Evolutionary conservation across 2,888 invertebrate genomes (phyloP).

Genomic region (Cheiracanthium punctorium): DNA sequence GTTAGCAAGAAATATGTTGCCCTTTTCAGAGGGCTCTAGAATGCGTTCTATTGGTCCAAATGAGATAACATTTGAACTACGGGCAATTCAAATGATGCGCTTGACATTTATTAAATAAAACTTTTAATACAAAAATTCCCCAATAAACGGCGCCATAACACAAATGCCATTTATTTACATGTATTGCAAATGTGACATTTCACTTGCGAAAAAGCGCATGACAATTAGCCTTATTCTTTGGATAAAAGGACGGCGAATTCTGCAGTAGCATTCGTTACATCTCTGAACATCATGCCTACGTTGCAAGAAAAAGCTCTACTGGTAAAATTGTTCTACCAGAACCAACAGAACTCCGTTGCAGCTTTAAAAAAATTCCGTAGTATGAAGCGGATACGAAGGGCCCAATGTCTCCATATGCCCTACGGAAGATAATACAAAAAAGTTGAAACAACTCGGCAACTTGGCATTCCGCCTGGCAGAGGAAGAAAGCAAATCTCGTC

Average conservation of each 20-base stretch:
- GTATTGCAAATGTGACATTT: no score
- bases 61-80: constrained; percentile 7
- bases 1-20: no score
- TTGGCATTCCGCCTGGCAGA: constrained; percentile 18
- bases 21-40: not conserved
- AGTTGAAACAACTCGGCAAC: not conserved
- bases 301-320: not conserved
- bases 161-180: not conserved
- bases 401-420: not conserved
- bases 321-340: not conserved
- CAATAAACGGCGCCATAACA: not conserved
- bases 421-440: not conserved
- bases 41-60: constrained; percentile 8
- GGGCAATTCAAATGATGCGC: not conserved
- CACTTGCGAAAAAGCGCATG: no score
- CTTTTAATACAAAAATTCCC: not conserved
- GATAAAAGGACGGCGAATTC: not conserved
- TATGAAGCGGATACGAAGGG: no score
- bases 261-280: not conserved
- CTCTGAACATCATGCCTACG: not conserved
- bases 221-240: not conserved
- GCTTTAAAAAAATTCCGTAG: no score
- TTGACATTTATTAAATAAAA: not conserved
- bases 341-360: not conserved
- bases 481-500: constrained; percentile 22